Evolutionary conservation across 1,140 invertebrate genomes (phyloP).

Genomic region (Protaetia brevitarsis): DNA sequence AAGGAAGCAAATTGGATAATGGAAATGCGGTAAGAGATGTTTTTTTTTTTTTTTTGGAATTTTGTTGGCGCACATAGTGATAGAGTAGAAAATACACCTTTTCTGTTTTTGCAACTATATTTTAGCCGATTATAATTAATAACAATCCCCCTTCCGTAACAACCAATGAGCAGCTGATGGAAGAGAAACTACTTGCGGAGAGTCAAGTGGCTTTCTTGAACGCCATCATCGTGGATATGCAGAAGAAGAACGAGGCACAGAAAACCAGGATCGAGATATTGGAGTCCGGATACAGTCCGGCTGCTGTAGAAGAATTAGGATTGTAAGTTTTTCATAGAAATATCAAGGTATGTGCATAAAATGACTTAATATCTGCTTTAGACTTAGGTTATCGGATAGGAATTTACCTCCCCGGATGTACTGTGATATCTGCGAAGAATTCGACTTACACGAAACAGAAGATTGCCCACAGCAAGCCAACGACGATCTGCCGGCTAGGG

Average conservation of each 20-base stretch:
- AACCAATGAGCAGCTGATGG: conserved; percentile 49
- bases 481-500: conserved; percentile 52
- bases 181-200: conserved; percentile 64
- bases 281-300: conserved; percentile 61
- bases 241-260: conserved; percentile 85
- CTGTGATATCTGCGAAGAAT: conserved; percentile 97
- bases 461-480: conserved; percentile 88
- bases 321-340: conserved; percentile 50
- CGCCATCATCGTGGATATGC: conserved; percentile 94
- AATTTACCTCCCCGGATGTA: conserved; percentile 74
- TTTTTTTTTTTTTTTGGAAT: no score
- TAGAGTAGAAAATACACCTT: background rate
- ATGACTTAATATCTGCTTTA: background rate
- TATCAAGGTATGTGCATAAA: background rate
- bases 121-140: conserved; percentile 7
- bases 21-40: no score
- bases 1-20: no score
- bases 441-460: conserved; percentile 95
- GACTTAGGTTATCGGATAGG: conserved; percentile 36
- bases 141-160: conserved; percentile 30
- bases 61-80: no score
- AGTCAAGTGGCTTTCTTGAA: conserved; percentile 89
- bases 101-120: background rate
- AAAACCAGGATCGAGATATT: conserved; percentile 74
- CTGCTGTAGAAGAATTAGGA: conserved; percentile 59